Percentiles rank a stretch among this genome's conserved stretches.
Evolutionary conservation across 2,113 vertebrate species (phyloP).

Genomic region (Pseudorectes ferrugineus): DNA sequence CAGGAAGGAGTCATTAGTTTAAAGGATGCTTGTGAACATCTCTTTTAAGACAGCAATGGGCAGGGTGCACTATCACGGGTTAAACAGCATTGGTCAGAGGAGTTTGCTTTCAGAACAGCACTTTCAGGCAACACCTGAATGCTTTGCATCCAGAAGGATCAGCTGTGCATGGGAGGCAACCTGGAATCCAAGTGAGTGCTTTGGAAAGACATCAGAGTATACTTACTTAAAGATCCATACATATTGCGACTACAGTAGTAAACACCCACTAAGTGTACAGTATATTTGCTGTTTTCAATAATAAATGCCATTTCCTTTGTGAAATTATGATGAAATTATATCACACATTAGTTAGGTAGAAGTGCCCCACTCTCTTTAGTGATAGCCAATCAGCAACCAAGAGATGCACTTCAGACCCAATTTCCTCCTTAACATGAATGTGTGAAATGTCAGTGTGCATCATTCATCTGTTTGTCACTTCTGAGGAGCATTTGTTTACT

Average conservation of each 20-base stretch:
- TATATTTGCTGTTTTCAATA: neutral
- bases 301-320: neutral
- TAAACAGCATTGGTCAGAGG: accelerated
- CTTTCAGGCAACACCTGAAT: neutral
- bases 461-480: neutral
- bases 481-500: neutral
- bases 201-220: neutral
- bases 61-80: neutral
- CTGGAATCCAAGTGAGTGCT: neutral
- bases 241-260: neutral
- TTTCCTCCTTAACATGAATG: neutral
- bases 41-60: neutral
- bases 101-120: neutral
- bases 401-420: neutral
- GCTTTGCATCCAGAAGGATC: neutral
- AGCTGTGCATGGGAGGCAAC: neutral
- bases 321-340: neutral
- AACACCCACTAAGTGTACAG: neutral
- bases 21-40: neutral
- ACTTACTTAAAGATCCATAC: neutral
- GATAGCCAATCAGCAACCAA: neutral
- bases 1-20: neutral
- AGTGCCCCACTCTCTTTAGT: accelerated
- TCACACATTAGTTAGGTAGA: neutral
- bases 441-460: neutral